A percentile compares a stretch with the other conserved stretches of the same genome.
Evolutionary conservation across 1,140 invertebrate species (phyloP).

Genomic region (Pseudomyrmex cubaensis): DNA sequence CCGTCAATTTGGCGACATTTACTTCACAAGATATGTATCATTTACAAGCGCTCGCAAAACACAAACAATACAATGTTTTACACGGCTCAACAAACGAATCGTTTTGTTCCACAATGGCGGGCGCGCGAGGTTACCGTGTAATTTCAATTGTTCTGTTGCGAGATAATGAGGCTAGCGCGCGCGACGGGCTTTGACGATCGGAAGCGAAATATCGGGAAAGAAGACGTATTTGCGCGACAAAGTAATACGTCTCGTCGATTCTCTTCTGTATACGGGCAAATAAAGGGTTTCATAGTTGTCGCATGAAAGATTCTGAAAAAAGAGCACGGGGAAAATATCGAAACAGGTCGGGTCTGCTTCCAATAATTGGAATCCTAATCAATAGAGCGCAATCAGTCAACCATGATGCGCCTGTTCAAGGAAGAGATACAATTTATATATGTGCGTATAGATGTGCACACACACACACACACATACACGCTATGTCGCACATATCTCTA

Average conservation of each 20-base stretch:
- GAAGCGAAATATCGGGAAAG: neutral
- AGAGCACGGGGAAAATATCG: constrained; percentile 8
- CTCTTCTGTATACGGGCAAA: constrained; percentile 19
- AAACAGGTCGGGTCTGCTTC: constrained; percentile 58
- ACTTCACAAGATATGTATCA: neutral
- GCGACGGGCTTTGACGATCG: neutral
- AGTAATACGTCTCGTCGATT: constrained; percentile 12
- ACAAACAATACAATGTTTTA: constrained; percentile 15
- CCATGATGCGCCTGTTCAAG: constrained; percentile 70
- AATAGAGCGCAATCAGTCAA: constrained; percentile 72
- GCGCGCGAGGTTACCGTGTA: constrained; percentile 1
- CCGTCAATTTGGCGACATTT: constrained; percentile 27
- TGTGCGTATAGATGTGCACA: neutral
- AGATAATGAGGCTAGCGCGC: constrained; percentile 30
- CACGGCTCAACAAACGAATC: constrained; percentile 19
- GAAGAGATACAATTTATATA: constrained; percentile 59
- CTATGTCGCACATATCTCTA: constrained; percentile 61
- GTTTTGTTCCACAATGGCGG: constrained; percentile 9
- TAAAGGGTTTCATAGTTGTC: constrained; percentile 34
- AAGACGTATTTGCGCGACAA: neutral
- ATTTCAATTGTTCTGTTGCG: constrained; percentile 4
- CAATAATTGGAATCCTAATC: constrained; percentile 82
- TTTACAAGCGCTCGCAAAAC: neutral
- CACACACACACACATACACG: neutral
- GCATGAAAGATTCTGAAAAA: constrained; percentile 21